Base-by-base conservation (phyloP, 2,113 vertebrate genomes). In the Bambusicola thoracicus region DNA sequence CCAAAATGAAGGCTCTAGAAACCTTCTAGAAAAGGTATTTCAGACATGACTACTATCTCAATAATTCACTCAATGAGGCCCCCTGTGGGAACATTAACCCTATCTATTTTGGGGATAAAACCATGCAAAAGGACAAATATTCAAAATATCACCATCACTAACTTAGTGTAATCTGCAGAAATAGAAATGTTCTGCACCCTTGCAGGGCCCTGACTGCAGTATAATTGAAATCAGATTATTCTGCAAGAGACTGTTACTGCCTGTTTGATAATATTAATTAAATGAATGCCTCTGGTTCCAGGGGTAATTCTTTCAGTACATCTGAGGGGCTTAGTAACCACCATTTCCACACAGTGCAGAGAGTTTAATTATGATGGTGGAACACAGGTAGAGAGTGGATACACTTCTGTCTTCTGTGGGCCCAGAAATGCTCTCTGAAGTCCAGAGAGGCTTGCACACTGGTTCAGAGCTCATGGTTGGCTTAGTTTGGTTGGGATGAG, bases 141-240 rank as follows among this genome's bases (percentile, higher is more conserved):
- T 81, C 36, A 75, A 95, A 92, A 75, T 66, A 72, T 46, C 46
- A 53, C 25, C 24, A 61, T 53, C 27, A 30, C 27, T 53, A 72
- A 34, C 8, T 56, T 76, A 69, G 61, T 30, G 72, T 69, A 83
- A 89, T 86, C 72, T 81, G 48, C 56, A 90, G 78, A 94, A 92
- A 75, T 4, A 58, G 14, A 65, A 30, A 58, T 83, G 66, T 85
- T 93, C 59, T 40, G 40, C 63, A 41, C 80, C 74, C 59, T 89
- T 94, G 40, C 80, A 61, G 21, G 75, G 73, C 56, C 46, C 34
- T 74, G 74, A 30, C 72, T 67, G 34, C 63, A 65, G 32, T 30
- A 77, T 92, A 94, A 94, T 67, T 95, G 76, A 91, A 93, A 92
- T 91, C 30, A 13, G 68, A 95, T 91, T 95, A 94, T 62, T 96